Evolutionary conservation across 2,888 invertebrate species (phyloP), one percentile per base, ranked within the genome.

Genomic region (Diaphora mendica): DNA sequence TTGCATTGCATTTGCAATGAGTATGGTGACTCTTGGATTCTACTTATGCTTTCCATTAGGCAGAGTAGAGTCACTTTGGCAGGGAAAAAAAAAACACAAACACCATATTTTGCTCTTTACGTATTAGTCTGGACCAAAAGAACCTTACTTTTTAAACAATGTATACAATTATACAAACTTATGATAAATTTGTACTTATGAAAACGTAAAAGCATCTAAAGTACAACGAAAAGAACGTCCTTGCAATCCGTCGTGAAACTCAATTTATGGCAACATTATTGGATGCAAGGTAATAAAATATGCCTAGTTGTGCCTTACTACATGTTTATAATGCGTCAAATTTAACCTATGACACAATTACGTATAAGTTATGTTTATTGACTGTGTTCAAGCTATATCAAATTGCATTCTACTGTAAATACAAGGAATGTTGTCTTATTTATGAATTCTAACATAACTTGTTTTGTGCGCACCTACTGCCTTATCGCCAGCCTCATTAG

Each of bases 401-500:
- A 30, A 20, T 68, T 55, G 51, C 26, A 55, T 35, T 35, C 48
- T 33, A 30, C 39, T 64, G 44, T 64, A 71, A 48, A 64, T 44
- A 71, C 33, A 42, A 30, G 30, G 30, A 55, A 64, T 33, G 26
- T 71, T 66, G 51, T 51, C 51, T 33, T 68, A n/a, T 55, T 68
- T 39, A 55, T 39, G 13, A 20, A 30, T 48, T 55, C 51, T 51
- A 55, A 68, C 55, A 55, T 15, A 68, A 69, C 30, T 55, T 39
- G 51, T 64, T 73, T 69, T 64, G 39, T 30, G 39, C 17, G 48
- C n/a, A 20, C 48, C n/a, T 70, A 64, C 62, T n/a, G 26, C 30
- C 44, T 62, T 55, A 69, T 73, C 65, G 42, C 20, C 11, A 64
- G 55, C 65, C 73, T 73, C 55, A 59, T 73, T 69, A 65, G 64